A percentile compares a stretch with the other conserved stretches of the same genome.
phyloP scores from a whole-genome alignment of 2,888 invertebrate genomes.

The Odontocerum albicorne region DNA sequence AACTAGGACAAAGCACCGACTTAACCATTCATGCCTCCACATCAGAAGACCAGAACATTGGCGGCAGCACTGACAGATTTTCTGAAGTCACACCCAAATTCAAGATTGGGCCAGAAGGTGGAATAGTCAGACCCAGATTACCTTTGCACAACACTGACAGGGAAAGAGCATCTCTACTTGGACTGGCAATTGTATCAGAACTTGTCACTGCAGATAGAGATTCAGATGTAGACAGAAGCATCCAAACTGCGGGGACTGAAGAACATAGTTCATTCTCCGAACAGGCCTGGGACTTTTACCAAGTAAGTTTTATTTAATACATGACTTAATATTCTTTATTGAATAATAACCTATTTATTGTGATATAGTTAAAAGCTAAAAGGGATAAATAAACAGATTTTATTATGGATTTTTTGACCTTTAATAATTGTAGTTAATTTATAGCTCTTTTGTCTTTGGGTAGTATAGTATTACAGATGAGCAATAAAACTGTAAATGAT shows the following conservation, averaged over 20 bases:
- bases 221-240: slow-evolving; percentile 59
- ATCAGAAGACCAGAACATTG: slow-evolving; percentile 33
- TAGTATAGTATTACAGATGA: too few relatives aligned
- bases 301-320: too few relatives aligned
- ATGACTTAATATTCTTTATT: too few relatives aligned
- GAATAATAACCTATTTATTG: too few relatives aligned
- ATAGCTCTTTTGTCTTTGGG: too few relatives aligned
- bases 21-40: slow-evolving; percentile 30
- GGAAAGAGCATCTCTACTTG: slow-evolving; percentile 49
- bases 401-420: too few relatives aligned
- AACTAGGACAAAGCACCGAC: slow-evolving; percentile 29
- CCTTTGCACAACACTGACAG: slow-evolving; percentile 44
- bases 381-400: too few relatives aligned
- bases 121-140: slow-evolving; percentile 48
- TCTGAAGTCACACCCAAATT: slow-evolving; percentile 61
- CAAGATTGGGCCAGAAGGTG: slow-evolving; percentile 63
- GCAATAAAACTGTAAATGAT: too few relatives aligned
- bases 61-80: slow-evolving; percentile 36
- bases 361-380: too few relatives aligned
- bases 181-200: slow-evolving; percentile 34
- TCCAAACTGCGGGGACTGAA: slow-evolving; percentile 65
- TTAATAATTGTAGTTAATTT: too few relatives aligned
- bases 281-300: slow-evolving; percentile 79
- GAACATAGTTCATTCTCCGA: slow-evolving; percentile 85
- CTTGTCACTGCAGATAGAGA: slow-evolving; percentile 53